Evolutionary conservation across 2,797 vertebrate species (phyloP).

Genomic region (Rallus crepitans): DNA sequence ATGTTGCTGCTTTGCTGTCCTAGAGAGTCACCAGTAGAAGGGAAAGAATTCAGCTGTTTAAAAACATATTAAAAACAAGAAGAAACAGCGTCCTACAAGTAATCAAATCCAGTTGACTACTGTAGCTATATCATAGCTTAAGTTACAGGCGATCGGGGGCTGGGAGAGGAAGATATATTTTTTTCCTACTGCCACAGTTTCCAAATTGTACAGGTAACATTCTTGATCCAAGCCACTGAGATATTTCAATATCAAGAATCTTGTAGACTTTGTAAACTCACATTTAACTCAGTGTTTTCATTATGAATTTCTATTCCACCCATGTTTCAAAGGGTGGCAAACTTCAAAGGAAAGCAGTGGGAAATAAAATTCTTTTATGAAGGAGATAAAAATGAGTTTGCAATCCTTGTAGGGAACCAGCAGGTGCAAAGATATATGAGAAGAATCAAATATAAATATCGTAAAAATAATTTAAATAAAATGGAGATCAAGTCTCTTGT

Average conservation of each 20-base stretch:
- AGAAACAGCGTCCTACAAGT: not conserved
- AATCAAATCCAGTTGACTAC: not conserved
- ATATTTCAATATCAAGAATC: not conserved
- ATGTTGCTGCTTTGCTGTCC: not conserved
- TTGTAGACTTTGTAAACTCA: not conserved
- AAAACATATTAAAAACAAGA: not conserved
- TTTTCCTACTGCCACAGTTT: not conserved
- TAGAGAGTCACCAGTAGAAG: not conserved
- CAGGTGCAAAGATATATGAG: not conserved
- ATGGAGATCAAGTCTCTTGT: not conserved
- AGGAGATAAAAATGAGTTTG: not conserved
- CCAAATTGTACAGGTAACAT: not conserved
- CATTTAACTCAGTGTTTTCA: not conserved
- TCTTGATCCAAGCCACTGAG: not conserved
- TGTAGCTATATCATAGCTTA: not conserved
- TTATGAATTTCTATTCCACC: not conserved
- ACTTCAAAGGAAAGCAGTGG: constrained; percentile 8
- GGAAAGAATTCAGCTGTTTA: not conserved
- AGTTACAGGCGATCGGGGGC: not conserved
- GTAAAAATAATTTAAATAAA: not conserved
- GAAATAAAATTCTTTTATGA: constrained; percentile 1
- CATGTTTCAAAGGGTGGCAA: not conserved
- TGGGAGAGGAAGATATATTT: not conserved
- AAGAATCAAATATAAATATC: not conserved
- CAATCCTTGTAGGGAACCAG: not conserved